These are phyloP conservation scores for Melanotaenia duboulayi DNA, from an alignment of 2,113 vertebrate genomes.

Conservation along the genomic window DNA sequence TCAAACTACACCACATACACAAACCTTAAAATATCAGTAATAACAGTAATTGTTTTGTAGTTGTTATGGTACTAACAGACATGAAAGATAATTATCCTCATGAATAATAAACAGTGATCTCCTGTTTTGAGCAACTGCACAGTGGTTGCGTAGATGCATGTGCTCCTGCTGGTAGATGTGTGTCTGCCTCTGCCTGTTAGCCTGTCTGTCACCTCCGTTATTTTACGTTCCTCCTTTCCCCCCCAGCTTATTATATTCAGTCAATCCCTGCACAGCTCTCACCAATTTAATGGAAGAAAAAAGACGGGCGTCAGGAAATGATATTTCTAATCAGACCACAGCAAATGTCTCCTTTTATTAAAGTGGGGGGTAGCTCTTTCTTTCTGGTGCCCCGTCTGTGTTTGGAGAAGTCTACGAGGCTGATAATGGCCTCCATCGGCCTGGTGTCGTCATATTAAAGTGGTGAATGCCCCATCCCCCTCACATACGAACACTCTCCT, in stretches of 20 bases:
- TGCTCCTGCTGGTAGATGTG: background rate
- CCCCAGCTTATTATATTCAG: constrained; percentile 62
- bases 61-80: constrained; percentile 26
- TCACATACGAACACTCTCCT: constrained; percentile 17
- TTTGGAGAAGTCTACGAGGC: constrained; percentile 45
- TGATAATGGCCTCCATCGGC: constrained; percentile 65
- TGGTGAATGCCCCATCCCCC: constrained; percentile 10
- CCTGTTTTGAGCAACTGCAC: background rate
- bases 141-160: background rate
- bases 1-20: constrained; percentile 23
- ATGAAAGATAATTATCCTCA: constrained; percentile 53
- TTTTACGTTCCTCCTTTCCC: constrained; percentile 37
- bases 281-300: constrained; percentile 60
- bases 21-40: constrained; percentile 45
- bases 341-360: constrained; percentile 77
- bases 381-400: constrained; percentile 46
- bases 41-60: constrained; percentile 39
- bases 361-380: constrained; percentile 55
- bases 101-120: constrained; percentile 42
- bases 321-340: constrained; percentile 80
- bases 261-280: constrained; percentile 38
- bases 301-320: constrained; percentile 73
- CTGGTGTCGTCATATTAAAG: constrained; percentile 73
- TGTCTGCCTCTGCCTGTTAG: constrained; percentile 9
- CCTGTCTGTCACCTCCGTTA: constrained; percentile 51